These are phyloP conservation scores for Pseudomyrmex concolor DNA, from an alignment of 1,140 invertebrate genomes.

Conservation along the genomic window DNA sequence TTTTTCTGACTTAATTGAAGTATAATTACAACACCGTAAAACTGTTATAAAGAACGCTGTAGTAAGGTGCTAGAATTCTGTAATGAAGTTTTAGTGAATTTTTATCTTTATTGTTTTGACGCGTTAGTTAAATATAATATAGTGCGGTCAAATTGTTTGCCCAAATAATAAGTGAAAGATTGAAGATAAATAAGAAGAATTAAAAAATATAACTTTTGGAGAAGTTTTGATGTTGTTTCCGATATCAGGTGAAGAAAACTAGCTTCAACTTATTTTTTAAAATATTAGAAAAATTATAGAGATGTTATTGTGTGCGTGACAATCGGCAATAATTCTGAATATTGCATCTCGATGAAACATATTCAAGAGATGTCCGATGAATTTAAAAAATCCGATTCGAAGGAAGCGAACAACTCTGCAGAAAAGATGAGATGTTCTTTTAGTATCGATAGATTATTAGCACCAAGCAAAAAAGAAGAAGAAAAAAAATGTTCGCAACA, in stretches of 20 bases:
- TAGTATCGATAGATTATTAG: conserved; percentile 81
- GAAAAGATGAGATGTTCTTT: conserved; percentile 76
- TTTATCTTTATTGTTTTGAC: background rate
- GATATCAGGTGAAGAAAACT: background rate
- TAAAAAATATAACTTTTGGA: conserved; percentile 13
- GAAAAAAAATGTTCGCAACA: conserved; percentile 30
- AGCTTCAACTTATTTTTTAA: background rate
- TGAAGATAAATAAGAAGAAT: conserved; percentile 3
- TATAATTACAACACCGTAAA: background rate
- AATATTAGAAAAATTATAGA: conserved; percentile 4
- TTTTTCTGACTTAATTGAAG: conserved; percentile 7
- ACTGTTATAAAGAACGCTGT: background rate
- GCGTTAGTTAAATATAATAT: background rate
- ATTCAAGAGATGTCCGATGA: conserved; percentile 75
- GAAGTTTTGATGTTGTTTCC: background rate
- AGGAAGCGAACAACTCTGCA: conserved; percentile 37
- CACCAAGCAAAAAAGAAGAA: conserved; percentile 65
- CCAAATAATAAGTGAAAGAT: background rate
- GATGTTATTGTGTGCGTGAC: background rate
- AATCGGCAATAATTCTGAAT: background rate
- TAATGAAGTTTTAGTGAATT: conserved; percentile 5
- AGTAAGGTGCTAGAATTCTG: conserved; percentile 11
- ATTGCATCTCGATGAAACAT: background rate
- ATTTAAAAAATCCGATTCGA: conserved; percentile 45
- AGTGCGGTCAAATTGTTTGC: background rate